Conservation (phyloP, 92 coral and sea anemone species). For the Parazoanthus darwini region DNA sequence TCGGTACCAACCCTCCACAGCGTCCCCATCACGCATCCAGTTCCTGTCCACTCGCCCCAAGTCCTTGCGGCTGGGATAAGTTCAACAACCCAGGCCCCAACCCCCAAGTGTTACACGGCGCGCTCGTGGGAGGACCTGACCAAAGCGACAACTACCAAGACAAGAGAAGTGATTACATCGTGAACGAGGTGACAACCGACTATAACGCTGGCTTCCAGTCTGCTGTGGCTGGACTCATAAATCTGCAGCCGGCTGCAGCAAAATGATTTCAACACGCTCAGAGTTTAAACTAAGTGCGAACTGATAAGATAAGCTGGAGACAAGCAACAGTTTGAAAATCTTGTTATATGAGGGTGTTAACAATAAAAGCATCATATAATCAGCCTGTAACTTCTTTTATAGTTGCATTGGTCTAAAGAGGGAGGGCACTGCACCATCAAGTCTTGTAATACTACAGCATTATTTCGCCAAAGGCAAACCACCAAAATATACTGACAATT, state of each 20-base stretch:
- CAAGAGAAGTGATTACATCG: conserved; percentile 53
- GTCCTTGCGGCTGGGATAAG: conserved; percentile 47
- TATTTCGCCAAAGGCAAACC: background rate
- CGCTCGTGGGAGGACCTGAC: conserved; percentile 74
- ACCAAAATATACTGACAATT: background rate
- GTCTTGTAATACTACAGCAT: too few species aligned
- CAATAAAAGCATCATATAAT: background rate
- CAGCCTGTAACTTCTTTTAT: too few species aligned
- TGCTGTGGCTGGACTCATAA: conserved; percentile 62
- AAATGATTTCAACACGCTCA: background rate
- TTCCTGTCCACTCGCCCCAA: conserved; percentile 62
- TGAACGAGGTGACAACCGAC: conserved; percentile 77
- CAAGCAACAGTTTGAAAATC: background rate
- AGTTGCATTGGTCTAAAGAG: background rate
- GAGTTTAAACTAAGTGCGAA: background rate
- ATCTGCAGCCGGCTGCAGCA: background rate
- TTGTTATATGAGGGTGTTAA: background rate
- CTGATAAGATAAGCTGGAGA: too few species aligned
- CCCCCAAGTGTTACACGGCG: conserved; percentile 59
- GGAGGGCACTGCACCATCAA: background rate
- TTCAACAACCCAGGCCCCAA: conserved; percentile 50
- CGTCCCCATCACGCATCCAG: conserved; percentile 71
- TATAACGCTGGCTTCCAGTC: conserved; percentile 84
- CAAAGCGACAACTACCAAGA: conserved; percentile 57
- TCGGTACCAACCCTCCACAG: conserved; percentile 64